These are phyloP conservation scores for Neosilurus mollespiculum DNA, from an alignment of 2,797 vertebrate species.

Conservation along the genomic window DNA sequence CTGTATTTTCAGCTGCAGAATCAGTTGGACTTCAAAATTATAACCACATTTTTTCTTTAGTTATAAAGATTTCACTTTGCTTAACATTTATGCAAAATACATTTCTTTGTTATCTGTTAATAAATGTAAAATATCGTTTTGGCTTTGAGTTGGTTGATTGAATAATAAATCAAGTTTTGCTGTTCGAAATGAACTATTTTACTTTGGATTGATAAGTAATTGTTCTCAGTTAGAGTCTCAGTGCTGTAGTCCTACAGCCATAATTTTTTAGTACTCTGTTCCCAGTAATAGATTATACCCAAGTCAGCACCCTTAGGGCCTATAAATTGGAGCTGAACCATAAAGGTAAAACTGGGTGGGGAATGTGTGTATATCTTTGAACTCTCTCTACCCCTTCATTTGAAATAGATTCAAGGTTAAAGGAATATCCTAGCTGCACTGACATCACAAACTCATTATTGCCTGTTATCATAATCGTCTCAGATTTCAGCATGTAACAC, in stretches of 20 bases:
- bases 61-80: background rate
- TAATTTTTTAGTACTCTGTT: conserved; percentile 42
- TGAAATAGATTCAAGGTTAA: background rate
- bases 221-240: background rate
- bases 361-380: background rate
- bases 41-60: background rate
- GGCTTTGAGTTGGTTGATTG: background rate
- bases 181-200: background rate
- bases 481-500: conserved; percentile 9
- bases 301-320: conserved; percentile 64
- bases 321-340: conserved; percentile 64
- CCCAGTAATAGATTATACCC: conserved; percentile 54
- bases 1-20: background rate
- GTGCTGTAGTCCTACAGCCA: conserved; percentile 1
- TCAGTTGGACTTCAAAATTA: background rate
- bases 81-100: background rate
- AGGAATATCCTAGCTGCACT: background rate
- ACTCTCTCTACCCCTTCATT: background rate
- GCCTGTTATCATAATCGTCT: background rate
- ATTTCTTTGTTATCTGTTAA: background rate
- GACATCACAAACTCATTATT: background rate
- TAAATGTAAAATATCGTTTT: background rate
- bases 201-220: background rate
- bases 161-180: background rate
- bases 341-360: conserved; percentile 45